Percentiles rank a stretch among this genome's conserved stretches.
Conservation (phyloP, 2,797 vertebrate species). For the Mionectes olivaceus region DNA sequence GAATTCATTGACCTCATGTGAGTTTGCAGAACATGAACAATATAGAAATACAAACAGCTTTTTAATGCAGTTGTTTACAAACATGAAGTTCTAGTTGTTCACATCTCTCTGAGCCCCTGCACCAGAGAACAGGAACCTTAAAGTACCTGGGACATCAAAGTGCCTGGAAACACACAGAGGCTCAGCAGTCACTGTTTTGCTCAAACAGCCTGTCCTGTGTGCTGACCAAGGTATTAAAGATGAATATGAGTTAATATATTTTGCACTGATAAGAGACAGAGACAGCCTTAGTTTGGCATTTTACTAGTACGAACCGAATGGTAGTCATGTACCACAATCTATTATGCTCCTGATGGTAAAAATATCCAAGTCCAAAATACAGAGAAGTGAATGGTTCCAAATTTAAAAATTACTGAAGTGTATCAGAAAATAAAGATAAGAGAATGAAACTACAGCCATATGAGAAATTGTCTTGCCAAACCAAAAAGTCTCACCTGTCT, state of each 20-base stretch:
- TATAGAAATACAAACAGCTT: not conserved
- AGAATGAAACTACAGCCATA: not conserved
- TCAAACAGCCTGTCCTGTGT: accelerated
- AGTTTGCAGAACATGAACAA: not conserved
- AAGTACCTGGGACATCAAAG: not conserved
- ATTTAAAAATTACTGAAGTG: not conserved
- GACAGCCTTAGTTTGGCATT: not conserved
- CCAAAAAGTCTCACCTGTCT: not conserved
- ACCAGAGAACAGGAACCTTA: not conserved
- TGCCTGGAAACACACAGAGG: not conserved
- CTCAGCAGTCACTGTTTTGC: not conserved
- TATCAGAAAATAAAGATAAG: not conserved
- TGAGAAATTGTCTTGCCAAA: not conserved
- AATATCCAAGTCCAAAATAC: not conserved
- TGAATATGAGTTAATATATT: not conserved
- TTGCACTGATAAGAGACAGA: not conserved
- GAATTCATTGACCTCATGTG: not conserved
- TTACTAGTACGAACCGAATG: not conserved
- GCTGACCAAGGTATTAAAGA: not conserved
- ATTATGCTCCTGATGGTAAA: not conserved
- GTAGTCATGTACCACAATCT: not conserved
- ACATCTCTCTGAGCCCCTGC: not conserved
- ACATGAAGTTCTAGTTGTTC: not conserved
- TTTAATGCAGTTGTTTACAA: not conserved
- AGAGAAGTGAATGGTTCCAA: not conserved